A percentile compares a stretch with the other conserved stretches of the same genome.
Evolutionary conservation across 1,140 invertebrate genomes (phyloP).

Genomic region (Danaus plexippus): DNA sequence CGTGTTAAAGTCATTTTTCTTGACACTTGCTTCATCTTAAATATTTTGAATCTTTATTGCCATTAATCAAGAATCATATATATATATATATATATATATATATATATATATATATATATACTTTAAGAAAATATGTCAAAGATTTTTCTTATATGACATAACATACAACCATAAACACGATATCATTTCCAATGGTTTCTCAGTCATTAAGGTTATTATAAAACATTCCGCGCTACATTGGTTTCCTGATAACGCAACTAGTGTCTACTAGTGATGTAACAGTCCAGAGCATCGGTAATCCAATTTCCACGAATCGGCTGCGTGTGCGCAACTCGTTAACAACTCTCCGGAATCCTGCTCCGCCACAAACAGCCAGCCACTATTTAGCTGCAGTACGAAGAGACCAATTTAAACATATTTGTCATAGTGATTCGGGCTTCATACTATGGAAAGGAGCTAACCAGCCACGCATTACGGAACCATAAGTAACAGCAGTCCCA

Average conservation of each 20-base stretch:
- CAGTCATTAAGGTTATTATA: too few species aligned
- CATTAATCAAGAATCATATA: too few species aligned
- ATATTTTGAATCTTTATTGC: too few species aligned
- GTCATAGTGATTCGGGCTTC: slow-evolving; percentile 22
- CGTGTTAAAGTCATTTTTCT: too few species aligned
- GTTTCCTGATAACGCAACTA: not conserved
- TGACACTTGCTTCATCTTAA: too few species aligned
- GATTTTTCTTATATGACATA: too few species aligned
- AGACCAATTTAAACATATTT: slow-evolving; percentile 40
- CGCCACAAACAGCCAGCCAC: slow-evolving; percentile 38
- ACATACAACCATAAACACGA: too few species aligned
- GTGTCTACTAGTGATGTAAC: slow-evolving; percentile 4
- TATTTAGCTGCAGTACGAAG: slow-evolving; percentile 33
- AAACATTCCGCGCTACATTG: not conserved
- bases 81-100: too few species aligned
- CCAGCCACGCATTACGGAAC: not conserved
- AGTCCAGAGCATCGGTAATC: slow-evolving; percentile 26
- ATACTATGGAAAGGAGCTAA: not conserved
- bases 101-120: too few species aligned
- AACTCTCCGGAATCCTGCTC: slow-evolving; percentile 41
- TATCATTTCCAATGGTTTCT: too few species aligned
- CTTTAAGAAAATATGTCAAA: too few species aligned
- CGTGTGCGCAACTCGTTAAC: slow-evolving; percentile 54
- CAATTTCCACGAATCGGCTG: slow-evolving; percentile 43
- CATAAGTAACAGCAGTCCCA: not conserved